Conservation (phyloP, 2,888 invertebrate species). For the Caenorhabditis sulstoni region DNA sequence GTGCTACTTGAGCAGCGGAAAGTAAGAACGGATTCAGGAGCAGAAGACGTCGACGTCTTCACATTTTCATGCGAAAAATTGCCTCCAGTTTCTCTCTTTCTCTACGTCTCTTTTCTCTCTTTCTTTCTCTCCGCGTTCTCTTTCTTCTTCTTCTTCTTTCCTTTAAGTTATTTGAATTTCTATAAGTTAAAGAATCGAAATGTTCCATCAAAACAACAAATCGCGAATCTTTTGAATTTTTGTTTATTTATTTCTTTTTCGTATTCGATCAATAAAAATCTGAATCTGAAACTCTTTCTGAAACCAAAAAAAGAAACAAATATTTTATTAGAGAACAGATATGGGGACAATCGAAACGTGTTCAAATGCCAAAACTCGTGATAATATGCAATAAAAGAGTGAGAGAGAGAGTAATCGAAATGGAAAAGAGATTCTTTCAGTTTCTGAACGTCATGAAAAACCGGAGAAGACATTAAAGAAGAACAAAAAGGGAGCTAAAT, state of each 20-base stretch:
- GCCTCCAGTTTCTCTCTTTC: conserved; percentile 28
- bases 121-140: conserved; percentile 30
- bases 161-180: conserved; percentile 41
- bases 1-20: conserved; percentile 75
- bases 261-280: conserved; percentile 24
- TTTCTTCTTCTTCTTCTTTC: conserved; percentile 9
- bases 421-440: conserved; percentile 41
- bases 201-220: conserved; percentile 16
- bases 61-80: conserved; percentile 58
- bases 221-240: background rate
- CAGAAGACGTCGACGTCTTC: conserved; percentile 1
- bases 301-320: too few species aligned
- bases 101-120: conserved; percentile 20
- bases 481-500: conserved; percentile 3
- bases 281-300: conserved; percentile 5
- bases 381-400: conserved; percentile 4
- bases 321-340: conserved; percentile 10
- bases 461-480: conserved; percentile 2
- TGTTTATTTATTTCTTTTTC: conserved; percentile 45
- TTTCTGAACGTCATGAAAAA: conserved; percentile 41
- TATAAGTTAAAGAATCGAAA: conserved; percentile 22
- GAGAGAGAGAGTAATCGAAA: too few species aligned
- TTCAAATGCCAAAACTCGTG: background rate
- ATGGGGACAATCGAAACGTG: conserved; percentile 1
- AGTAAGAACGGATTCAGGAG: conserved; percentile 49